Evolutionary conservation across 2,888 invertebrate genomes (phyloP), one percentile per base, ranked within the genome.

Genomic region (Perithous albicinctus): DNA sequence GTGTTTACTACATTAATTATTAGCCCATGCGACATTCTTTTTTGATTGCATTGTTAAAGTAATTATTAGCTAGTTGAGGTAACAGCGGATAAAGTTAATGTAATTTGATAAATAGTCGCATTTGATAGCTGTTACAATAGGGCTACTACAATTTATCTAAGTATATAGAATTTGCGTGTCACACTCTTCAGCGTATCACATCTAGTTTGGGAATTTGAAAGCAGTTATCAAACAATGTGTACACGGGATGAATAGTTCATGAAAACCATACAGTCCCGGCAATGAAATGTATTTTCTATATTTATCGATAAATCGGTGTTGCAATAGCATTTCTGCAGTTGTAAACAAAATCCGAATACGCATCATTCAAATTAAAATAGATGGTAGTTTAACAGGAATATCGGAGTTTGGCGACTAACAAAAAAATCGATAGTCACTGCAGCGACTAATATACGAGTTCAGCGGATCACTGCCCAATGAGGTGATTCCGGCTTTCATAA

Each of bases 321-420:
- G 2, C 1, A 15, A 32, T 32, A 18, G 15, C 29, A 32, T 15
- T 6, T 8, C 38, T n/a, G 23, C 38, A 7, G 15, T 10, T 10
- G 38, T 23, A 15, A 38, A 12, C 18, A 7, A 41, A 38, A 54
- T 15, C 12, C 41, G 15, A 29, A 69, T 51, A 54, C 29, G 8
- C 69, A 20, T 26, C n/a, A 26, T 38, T 69, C 32, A 51, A 51
- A 38, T 54, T 69, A 15, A 54, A 69, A 69, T 54, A 38, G n/a
- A 38, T 8, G 2, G 12, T 10, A 18, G 48, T 12, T 67, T 10
- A 63, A 63, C 32, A 3, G 2, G 48, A 66, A 48, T n/a, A 1
- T 38, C 18, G 61, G 23, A 18, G 32, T 32, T 12, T 32, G 10
- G 15, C 15, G 29, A 7, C 5, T 54, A n/a, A 38, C 51, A 38